Evolutionary conservation across 2,888 invertebrate species (phyloP).

Genomic region (Onchidella celtica): DNA sequence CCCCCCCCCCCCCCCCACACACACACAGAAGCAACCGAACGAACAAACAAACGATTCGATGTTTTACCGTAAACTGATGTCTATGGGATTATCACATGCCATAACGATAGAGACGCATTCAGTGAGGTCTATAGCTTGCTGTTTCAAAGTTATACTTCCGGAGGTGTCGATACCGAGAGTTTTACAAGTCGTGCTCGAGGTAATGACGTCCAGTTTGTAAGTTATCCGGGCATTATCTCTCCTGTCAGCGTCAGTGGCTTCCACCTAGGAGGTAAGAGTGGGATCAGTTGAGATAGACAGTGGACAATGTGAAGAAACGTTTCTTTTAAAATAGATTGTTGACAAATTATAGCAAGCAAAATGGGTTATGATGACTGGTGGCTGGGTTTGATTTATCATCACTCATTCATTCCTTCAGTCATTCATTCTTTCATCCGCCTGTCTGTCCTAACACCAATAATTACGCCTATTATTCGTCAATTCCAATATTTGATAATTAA

Average conservation of each 20-base stretch:
- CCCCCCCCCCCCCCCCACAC: too few species aligned
- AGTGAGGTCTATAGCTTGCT: neutral
- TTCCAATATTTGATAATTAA: too few species aligned
- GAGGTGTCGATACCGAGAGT: neutral
- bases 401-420: too few species aligned
- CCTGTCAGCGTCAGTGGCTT: constrained; percentile 30
- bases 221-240: constrained; percentile 32
- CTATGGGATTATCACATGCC: constrained; percentile 35
- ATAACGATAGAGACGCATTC: constrained; percentile 15
- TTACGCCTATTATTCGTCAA: too few species aligned
- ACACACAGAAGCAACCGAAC: neutral
- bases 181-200: neutral
- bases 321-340: too few species aligned
- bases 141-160: neutral
- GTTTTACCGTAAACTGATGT: neutral
- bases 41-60: neutral
- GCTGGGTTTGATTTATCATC: neutral
- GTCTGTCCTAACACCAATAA: too few species aligned
- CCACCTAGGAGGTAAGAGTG: constrained; percentile 4
- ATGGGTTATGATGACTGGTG: neutral
- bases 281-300: too few species aligned
- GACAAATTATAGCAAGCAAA: too few species aligned
- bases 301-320: too few species aligned
- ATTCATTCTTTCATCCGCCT: too few species aligned
- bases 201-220: neutral